Evolutionary conservation across 1,140 invertebrate species (phyloP).

Genomic region (Papilio glaucus): DNA sequence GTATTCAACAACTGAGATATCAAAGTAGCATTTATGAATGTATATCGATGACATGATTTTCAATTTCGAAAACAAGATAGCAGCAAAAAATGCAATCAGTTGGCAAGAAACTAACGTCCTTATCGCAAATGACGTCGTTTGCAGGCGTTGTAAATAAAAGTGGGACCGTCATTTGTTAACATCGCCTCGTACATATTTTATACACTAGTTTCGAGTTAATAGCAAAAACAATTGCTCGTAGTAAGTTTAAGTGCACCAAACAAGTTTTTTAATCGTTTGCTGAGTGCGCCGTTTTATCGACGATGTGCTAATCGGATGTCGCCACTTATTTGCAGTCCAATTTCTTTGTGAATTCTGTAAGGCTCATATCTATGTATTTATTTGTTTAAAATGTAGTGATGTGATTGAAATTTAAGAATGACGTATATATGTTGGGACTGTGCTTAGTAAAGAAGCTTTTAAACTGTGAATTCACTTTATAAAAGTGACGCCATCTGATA

Average conservation of each 20-base stretch:
- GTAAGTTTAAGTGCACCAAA: neutral
- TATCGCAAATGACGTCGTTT: slow-evolving; percentile 22
- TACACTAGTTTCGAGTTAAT: slow-evolving; percentile 3
- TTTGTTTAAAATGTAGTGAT: too few species aligned
- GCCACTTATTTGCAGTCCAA: too few species aligned
- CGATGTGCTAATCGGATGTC: neutral
- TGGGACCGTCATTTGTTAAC: neutral
- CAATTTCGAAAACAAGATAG: neutral
- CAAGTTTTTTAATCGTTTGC: neutral
- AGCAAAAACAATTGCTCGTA: neutral
- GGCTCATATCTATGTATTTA: too few species aligned
- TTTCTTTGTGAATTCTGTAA: too few species aligned
- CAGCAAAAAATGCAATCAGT: slow-evolving; percentile 3
- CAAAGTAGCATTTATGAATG: neutral
- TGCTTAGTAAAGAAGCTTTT: too few species aligned
- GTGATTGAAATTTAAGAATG: too few species aligned
- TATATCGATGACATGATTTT: neutral
- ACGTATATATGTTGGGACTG: too few species aligned
- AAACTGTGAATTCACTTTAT: too few species aligned
- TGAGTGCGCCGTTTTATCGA: neutral
- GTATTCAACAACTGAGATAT: neutral
- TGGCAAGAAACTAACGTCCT: slow-evolving; percentile 13
- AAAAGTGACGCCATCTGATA: too few species aligned
- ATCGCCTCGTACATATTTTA: neutral
- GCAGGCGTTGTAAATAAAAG: slow-evolving; percentile 13